Evolutionary conservation across 2,888 invertebrate genomes (phyloP).

Genomic region (Pandemis cinnamomeana): DNA sequence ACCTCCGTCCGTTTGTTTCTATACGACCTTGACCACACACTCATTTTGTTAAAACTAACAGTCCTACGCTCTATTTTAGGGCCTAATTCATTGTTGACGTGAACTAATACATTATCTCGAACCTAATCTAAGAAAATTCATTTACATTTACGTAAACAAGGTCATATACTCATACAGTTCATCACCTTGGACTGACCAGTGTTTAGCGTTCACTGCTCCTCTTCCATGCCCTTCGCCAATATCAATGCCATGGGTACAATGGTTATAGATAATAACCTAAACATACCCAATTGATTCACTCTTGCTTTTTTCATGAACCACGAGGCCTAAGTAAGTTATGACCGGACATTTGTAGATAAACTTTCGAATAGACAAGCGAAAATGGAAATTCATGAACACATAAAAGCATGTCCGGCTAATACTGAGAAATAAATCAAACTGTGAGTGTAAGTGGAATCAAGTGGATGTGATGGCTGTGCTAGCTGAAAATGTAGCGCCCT

Average conservation of each 20-base stretch:
- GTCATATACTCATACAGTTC: background rate
- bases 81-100: slow-evolving; percentile 17
- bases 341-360: background rate
- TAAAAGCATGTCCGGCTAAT: slow-evolving; percentile 3
- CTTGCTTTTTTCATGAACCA: slow-evolving; percentile 1
- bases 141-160: slow-evolving; percentile 20
- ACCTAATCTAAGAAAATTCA: slow-evolving; percentile 7
- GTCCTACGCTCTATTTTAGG: slow-evolving; percentile 1
- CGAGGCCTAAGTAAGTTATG: background rate
- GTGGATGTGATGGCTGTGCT: slow-evolving; percentile 25
- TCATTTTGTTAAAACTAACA: background rate
- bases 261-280: slow-evolving; percentile 12
- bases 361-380: background rate
- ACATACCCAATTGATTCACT: background rate
- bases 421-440: slow-evolving; percentile 28
- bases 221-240: slow-evolving; percentile 27
- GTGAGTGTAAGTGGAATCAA: slow-evolving; percentile 9
- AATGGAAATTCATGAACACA: background rate
- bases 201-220: slow-evolving; percentile 24
- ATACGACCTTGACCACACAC: background rate
- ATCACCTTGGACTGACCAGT: slow-evolving; percentile 32
- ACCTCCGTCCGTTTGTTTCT: background rate
- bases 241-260: slow-evolving; percentile 24
- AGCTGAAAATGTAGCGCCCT: slow-evolving; percentile 32
- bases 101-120: slow-evolving; percentile 23